Base-by-base conservation (phyloP, 2,113 vertebrate species). In the Corapipo altera region DNA sequence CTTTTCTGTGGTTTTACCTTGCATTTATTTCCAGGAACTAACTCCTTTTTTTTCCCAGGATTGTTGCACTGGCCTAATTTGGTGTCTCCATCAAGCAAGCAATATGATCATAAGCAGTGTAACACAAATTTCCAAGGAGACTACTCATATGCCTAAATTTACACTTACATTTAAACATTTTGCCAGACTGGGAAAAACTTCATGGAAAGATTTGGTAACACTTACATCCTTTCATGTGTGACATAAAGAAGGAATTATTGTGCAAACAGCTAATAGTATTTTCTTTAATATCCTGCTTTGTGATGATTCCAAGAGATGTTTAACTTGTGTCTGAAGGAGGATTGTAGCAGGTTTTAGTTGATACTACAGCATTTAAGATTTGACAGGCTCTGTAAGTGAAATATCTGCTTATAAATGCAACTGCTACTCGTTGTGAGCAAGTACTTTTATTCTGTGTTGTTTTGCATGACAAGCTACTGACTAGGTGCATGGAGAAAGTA, bases 1-100 rank as follows among this genome's bases (percentile, higher is more conserved):
- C 65, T 95, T 95, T 91, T 81, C 85, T 93, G 88, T 95, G 95
- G 93, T 95, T 96, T 93, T 90, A 84, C 66, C 49, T 92, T 85
- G 78, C 44, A 30, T 92, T 90, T 90, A 61, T 96, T 96, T 93
- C 72, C 66, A 88, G 88, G 61, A 84, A 65, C 76, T 57, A 49
- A 71, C 18, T 81, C 22, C 28, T 81, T 86, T 93, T 30, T 93
- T 94, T 33, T 93, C 93, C 90, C 93, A 90, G 69, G 75, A 22
- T 83, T 91, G 32, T 80, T 93, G 55, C 23, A 24, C 51, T 90
- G 69, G 65, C 48, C 43, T 85, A 80, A 67, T 92, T 74, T 11
- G 77, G 20, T 66, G 33, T 73, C 65, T 95, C 24, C 32, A 52
- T 90, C 39, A 91, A 69, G 79, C 8, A 72, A 93, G 78, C 51